Evolutionary conservation across 1,140 invertebrate genomes (phyloP), one percentile per base, ranked within the genome.

Genomic region (Pachypsylla venusta): DNA sequence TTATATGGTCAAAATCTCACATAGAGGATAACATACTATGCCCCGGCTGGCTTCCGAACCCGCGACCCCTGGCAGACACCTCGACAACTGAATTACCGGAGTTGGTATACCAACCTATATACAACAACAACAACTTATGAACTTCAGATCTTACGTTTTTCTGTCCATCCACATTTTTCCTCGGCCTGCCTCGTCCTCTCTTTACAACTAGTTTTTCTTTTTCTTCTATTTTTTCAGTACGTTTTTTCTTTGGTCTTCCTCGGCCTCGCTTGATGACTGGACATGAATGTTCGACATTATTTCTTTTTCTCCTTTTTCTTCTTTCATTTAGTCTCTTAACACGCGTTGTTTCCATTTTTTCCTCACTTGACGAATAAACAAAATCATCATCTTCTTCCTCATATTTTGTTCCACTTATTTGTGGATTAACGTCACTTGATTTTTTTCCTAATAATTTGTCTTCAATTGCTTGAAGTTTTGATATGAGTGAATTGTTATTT

Each of bases 381-480:
- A 19, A 48, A 48, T 48, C 42, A 19, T 19, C 22, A 19, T 48
- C n/a, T n/a, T 19, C 22, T 4, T 48, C 22, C 22, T 48, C 13
- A 5, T 22, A 14, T 27, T 53, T 53, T 24, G 20, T 27, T 53
- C 57, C 14, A 40, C n/a, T 48, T 5, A n/a, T 48, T n/a, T 48
- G 7, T 48, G 22, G n/a, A 10, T 7, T 7, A 19, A 19, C 42
- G 22, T 3, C n/a, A 19, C n/a, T 48, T 4, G 22, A 48, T 48
- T 19, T 48, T 7, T 48, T 48, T 5, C 42, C 42, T 19, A 22
- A 48, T 48, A 48, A 19, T 48, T 48, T 48, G n/a, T 48, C 42
- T 22, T 48, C 42, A 48, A 48, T 48, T 7, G 42, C 42, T 48
- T 48, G 42, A n/a, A 48, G 16, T 48, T 48, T 48, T 5, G 42